Base-by-base conservation (phyloP, 2,113 vertebrate species). In the Sander vitreus region DNA sequence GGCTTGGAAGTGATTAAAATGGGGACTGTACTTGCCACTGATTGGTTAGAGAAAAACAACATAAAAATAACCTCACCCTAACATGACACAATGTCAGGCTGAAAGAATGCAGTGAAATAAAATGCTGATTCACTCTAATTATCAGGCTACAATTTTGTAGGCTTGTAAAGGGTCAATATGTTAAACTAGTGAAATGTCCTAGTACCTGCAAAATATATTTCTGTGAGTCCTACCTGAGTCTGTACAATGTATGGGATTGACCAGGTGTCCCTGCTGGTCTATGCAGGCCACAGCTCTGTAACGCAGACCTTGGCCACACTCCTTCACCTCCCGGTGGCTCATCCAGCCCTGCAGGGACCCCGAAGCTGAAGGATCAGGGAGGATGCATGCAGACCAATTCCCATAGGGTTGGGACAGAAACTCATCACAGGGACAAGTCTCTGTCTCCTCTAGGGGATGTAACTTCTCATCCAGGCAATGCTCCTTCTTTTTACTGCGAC, bases 381-480 rank as follows among this genome's bases (percentile, higher is more conserved):
- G 92, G 65, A 99, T 92, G 91, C 98, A 99, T 58, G 96, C 95
- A 0, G 98, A 99, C 98, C 98, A 99, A 60, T 98, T 98, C 39
- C 98, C 98, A 0, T 94, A 94, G 6, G 97, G 97, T 76, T 95
- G 95, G 57, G 96, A 94, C 73, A 94, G 78, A 85, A 97, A 97
- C 36, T 87, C 85, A 73, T 96, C 90, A 23, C 98, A 99, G 51
- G 96, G 96, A 91, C 98, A 99, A 0, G 53, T 69, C 83, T 97
- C 94, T 0, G 92, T 96, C 88, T 99, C 97, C 58, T 96, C 92
- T 79, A 98, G 92, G 12, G 97, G 97, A 87, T 97, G 95, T 69
- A 96, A 12, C 57, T 95, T 90, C 1, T 94, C 85, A 65, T 96
- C 94, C 59, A 97, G 96, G 91, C 98, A 99, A 60, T 92, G 96